Evolutionary conservation across 1,140 invertebrate species (phyloP).

Genomic region (Hylaeus anthracinus): DNA sequence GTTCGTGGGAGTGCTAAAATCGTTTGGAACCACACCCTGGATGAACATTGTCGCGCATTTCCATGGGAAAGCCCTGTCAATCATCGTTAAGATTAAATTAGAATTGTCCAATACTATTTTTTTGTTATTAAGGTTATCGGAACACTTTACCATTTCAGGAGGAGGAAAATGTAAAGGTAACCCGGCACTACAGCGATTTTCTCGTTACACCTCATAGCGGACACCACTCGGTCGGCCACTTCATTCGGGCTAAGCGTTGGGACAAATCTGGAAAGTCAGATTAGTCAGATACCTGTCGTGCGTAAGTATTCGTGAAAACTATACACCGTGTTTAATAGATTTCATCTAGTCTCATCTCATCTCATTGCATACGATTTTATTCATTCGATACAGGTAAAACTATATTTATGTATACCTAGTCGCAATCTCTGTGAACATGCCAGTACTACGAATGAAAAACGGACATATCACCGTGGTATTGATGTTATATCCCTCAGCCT

Average conservation of each 20-base stretch:
- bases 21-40: constrained; percentile 84
- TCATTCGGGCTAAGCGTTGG: constrained; percentile 92
- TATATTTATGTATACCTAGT: constrained; percentile 84
- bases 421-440: constrained; percentile 95
- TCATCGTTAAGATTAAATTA: not conserved
- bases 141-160: constrained; percentile 85
- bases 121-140: not conserved
- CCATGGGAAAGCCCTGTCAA: constrained; percentile 86
- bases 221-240: constrained; percentile 91
- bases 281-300: too few species aligned
- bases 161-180: constrained; percentile 84
- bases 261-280: constrained; percentile 87
- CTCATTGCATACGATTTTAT: not conserved
- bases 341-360: not conserved
- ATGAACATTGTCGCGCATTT: constrained; percentile 84
- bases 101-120: too few species aligned
- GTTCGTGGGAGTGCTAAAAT: too few species aligned
- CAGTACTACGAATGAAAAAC: constrained; percentile 92
- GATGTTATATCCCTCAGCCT: constrained; percentile 85
- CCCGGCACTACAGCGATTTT: constrained; percentile 89
- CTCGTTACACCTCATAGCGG: constrained; percentile 91
- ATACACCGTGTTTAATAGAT: constrained; percentile 8
- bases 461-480: constrained; percentile 95
- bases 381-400: not conserved
- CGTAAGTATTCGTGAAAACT: not conserved